Evolutionary conservation across 2,888 invertebrate species (phyloP).

Genomic region (Stenodema calcarata): DNA sequence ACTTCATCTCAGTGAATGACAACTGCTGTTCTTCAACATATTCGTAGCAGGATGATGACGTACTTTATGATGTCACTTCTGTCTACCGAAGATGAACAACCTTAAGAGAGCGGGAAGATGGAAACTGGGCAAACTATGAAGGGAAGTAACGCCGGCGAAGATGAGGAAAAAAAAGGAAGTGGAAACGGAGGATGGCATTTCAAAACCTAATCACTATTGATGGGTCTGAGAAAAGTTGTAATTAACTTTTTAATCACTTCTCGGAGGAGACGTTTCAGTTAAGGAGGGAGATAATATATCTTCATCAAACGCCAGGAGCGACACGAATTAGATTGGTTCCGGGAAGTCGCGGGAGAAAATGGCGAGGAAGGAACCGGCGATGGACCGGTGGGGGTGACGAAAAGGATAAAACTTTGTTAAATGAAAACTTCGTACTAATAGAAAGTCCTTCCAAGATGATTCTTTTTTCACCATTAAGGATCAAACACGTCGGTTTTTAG

Average conservation of each 20-base stretch:
- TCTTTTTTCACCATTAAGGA: background rate
- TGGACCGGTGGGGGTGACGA: background rate
- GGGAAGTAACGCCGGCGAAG: background rate
- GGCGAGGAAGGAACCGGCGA: background rate
- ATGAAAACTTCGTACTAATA: conserved; percentile 38
- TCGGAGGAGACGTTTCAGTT: conserved; percentile 20
- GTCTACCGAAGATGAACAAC: background rate
- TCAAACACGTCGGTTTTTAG: background rate
- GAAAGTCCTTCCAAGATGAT: background rate
- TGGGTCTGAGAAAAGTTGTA: conserved; percentile 42
- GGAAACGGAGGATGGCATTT: conserved; percentile 18
- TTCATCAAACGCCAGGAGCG: conserved; percentile 43
- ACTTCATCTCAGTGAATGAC: too few relatives aligned
- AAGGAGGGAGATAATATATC: conserved; percentile 38
- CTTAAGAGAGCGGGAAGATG: background rate
- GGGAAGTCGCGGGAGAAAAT: background rate
- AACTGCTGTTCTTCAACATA: too few relatives aligned
- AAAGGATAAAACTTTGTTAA: conserved; percentile 29
- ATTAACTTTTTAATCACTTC: conserved; percentile 48
- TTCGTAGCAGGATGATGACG: too few relatives aligned
- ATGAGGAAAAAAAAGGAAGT: background rate
- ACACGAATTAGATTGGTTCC: conserved; percentile 39
- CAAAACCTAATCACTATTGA: conserved; percentile 43
- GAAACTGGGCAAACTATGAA: background rate
- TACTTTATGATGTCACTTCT: background rate